A percentile compares a stretch with the other conserved stretches of the same genome.
Conservation (phyloP, 2,113 vertebrate species). For the Python bivittatus region DNA sequence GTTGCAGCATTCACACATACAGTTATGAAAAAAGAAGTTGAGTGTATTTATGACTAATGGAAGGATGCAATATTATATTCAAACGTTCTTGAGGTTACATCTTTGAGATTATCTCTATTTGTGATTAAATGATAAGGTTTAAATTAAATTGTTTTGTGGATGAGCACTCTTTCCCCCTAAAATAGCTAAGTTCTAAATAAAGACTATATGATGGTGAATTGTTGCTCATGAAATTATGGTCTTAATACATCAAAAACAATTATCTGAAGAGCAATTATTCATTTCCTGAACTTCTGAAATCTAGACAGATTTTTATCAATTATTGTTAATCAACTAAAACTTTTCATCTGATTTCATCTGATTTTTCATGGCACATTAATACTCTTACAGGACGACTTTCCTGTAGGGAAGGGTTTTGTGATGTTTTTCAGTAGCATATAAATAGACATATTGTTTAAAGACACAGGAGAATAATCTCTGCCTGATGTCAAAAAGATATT, state of each 20-base stretch:
- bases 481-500: no score
- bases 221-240: not conserved
- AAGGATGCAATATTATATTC: not conserved
- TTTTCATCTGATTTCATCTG: conserved; percentile 18
- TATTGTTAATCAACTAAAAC: conserved; percentile 14
- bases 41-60: not conserved
- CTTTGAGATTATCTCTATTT: not conserved
- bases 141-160: not conserved
- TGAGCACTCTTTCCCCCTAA: not conserved
- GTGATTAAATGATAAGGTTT: not conserved
- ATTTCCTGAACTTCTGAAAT: conserved; percentile 2
- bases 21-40: not conserved
- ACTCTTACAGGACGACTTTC: not conserved
- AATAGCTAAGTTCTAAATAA: not conserved
- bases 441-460: no score
- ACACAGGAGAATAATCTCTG: no score
- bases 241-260: not conserved
- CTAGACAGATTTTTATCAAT: not conserved
- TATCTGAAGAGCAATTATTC: not conserved
- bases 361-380: conserved; percentile 22
- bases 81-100: not conserved
- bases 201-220: not conserved
- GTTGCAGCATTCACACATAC: not conserved
- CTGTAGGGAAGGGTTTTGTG: no score
- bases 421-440: no score